These are phyloP conservation scores for Agrypnia vestita DNA, from an alignment of 1,140 invertebrate genomes.

Conservation along the genomic window DNA sequence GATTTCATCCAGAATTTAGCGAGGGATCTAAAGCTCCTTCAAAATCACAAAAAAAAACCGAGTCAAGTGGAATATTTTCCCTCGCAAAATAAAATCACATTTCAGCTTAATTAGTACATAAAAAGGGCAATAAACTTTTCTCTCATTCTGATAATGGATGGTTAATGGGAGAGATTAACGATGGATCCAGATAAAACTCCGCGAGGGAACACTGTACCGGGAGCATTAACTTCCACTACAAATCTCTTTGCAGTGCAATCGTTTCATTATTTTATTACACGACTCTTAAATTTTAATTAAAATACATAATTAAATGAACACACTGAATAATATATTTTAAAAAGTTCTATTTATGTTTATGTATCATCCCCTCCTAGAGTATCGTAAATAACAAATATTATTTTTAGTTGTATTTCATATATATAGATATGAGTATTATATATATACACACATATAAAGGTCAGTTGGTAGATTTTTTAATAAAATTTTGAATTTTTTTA, in stretches of 20 bases:
- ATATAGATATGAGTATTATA: too few relatives aligned
- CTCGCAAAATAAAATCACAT: conserved; percentile 18
- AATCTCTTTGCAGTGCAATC: conserved; percentile 7
- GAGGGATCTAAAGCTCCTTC: not conserved
- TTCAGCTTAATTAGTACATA: conserved; percentile 15
- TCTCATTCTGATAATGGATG: conserved; percentile 37
- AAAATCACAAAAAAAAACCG: not conserved
- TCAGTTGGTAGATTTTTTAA: too few relatives aligned
- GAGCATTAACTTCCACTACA: not conserved
- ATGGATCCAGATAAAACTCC: conserved; percentile 26
- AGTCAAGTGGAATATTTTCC: not conserved
- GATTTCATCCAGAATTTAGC: not conserved
- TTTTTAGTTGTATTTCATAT: too few relatives aligned
- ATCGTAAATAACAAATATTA: too few relatives aligned
- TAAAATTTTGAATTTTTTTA: too few relatives aligned
- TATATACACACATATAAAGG: too few relatives aligned
- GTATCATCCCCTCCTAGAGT: too few relatives aligned
- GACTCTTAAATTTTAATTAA: too few relatives aligned
- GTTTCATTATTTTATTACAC: too few relatives aligned
- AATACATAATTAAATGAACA: too few relatives aligned
- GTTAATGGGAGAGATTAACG: conserved; percentile 22
- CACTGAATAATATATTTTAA: too few relatives aligned
- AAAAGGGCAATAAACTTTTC: conserved; percentile 37
- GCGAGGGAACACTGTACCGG: not conserved
- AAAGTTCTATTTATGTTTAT: too few relatives aligned